A percentile compares a stretch with the other conserved stretches of the same genome.
Conservation (phyloP, 2,888 invertebrate genomes). For the Ennomos fuscantarius region DNA sequence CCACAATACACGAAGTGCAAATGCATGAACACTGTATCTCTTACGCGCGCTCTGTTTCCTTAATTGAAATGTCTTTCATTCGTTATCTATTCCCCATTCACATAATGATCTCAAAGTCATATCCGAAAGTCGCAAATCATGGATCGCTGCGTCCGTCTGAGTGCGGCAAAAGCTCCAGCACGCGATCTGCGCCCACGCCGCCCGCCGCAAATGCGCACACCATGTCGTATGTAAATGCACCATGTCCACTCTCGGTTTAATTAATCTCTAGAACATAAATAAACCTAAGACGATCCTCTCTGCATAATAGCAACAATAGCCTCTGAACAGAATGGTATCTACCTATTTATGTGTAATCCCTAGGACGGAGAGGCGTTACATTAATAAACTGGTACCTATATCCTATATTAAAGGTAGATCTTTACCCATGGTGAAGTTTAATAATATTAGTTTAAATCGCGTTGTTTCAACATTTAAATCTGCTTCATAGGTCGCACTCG, state of each 20-base stretch:
- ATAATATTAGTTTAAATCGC: too few species aligned
- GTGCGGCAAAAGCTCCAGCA: conserved; percentile 32
- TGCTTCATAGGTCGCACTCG: conserved; percentile 4
- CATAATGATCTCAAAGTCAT: conserved; percentile 56
- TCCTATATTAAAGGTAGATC: too few species aligned
- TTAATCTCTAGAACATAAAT: conserved; percentile 83
- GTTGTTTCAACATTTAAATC: neutral
- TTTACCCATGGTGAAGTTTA: too few species aligned
- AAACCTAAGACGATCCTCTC: conserved; percentile 70
- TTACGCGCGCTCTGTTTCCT: conserved; percentile 1
- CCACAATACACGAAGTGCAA: too few species aligned
- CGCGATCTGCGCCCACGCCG: conserved; percentile 61
- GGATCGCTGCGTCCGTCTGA: conserved; percentile 24
- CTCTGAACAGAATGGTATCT: conserved; percentile 9
- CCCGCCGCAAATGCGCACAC: conserved; percentile 78
- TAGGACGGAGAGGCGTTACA: neutral
- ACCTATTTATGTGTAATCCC: too few species aligned
- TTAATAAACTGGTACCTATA: too few species aligned
- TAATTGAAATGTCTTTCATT: conserved; percentile 31
- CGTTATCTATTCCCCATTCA: conserved; percentile 35
- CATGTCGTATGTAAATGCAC: conserved; percentile 84
- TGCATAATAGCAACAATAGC: conserved; percentile 49
- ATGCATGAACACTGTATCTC: too few species aligned
- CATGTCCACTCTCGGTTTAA: conserved; percentile 78
- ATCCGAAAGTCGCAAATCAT: conserved; percentile 56